Evolutionary conservation across 2,888 invertebrate genomes (phyloP), one percentile per base, ranked within the genome.

Genomic region (Aspidiotus rigidus): DNA sequence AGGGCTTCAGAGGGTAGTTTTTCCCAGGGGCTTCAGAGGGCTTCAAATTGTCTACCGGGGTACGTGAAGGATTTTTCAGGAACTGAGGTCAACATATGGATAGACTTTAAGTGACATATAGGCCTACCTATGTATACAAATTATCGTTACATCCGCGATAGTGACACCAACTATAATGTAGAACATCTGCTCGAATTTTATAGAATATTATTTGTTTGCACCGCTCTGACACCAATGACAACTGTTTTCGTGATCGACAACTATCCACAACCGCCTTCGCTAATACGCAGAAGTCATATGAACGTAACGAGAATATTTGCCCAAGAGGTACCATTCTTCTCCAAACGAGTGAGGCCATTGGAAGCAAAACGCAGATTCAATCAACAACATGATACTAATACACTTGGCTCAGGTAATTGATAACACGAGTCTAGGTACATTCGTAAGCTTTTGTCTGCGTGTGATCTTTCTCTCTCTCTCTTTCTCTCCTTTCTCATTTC

Each of bases 241-340:
- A 57, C 16, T 17, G 44, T 40, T 42, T 55, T 44, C 17, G 28
- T 42, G n/a, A n/a, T 57, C 28, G 66, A 66, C 56, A 59, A 56
- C 28, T 55, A 39, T 42, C 13, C 41, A 10, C 56, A 55, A 44
- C 42, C 44, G 10, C 54, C 8, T n/a, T 42, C 57, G 41, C 66
- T 44, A 42, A 16, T 66, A 44, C 56, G 66, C 42, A 56, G 66
- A 59, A 66, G 66, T 66, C 59, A 66, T 57, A 57, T 66, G 42
- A 66, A 66, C 28, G 44, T 59, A 40, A 66, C 56, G n/a, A 41
- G 66, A 57, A 41, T 56, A 42, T 66, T 66, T 56, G 57, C 16
- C 41, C 57, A 42, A 66, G 59, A 66, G n/a, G 66, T 44, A 17
- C 59, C 66, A 17, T 42, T 66, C 17, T 11, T 42, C 41, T 57